phyloP scores from a whole-genome alignment of 2,797 vertebrate species.

The Amblyraja radiata region DNA sequence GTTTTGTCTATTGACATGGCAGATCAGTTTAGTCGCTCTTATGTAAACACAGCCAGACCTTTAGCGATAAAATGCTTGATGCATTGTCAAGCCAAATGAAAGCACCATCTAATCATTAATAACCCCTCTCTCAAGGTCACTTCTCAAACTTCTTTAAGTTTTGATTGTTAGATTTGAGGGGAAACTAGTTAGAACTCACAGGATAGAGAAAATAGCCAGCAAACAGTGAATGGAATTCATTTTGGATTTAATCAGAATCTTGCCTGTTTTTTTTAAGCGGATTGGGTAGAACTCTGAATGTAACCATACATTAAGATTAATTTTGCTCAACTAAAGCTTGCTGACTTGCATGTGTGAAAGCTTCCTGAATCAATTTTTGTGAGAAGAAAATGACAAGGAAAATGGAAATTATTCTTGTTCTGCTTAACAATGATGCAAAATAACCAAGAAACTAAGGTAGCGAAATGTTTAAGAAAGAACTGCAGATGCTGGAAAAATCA shows the following conservation, averaged over 20 bases:
- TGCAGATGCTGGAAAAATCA: too few relatives aligned
- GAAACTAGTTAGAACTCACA: not conserved
- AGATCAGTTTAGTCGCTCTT: not conserved
- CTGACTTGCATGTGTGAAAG: not conserved
- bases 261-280: not conserved
- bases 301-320: not conserved
- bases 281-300: not conserved
- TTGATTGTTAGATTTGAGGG: not conserved
- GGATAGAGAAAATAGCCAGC: not conserved
- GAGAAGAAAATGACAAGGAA: not conserved
- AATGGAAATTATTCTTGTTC: not conserved
- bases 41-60: not conserved
- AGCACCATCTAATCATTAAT: not conserved
- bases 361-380: not conserved
- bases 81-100: conserved; percentile 9
- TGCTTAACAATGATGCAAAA: too few relatives aligned
- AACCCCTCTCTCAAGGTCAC: not conserved
- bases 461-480: too few relatives aligned
- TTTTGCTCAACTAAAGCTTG: not conserved
- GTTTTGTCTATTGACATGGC: not conserved
- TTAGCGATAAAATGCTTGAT: not conserved
- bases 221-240: not conserved
- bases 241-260: not conserved
- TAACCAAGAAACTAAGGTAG: not conserved
- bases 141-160: not conserved